Conservation (phyloP, 1,140 invertebrate species). For the Drosophila nigromelanica region DNA sequence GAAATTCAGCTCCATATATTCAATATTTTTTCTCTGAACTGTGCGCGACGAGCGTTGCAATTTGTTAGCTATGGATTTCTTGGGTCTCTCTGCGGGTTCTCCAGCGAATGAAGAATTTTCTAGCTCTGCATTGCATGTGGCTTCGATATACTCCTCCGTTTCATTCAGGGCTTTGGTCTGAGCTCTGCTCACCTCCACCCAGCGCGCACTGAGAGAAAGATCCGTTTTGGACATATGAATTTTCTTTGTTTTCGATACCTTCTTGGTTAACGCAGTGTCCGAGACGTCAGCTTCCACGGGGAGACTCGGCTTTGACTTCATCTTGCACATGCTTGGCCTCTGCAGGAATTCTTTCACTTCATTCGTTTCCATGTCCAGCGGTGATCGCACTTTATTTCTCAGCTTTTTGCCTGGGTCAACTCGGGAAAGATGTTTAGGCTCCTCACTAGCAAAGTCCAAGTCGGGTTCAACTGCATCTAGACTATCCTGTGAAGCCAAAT, state of each 20-base stretch:
- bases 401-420: neutral
- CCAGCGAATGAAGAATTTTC: constrained; percentile 18
- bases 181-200: constrained; percentile 55
- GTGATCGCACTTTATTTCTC: neutral
- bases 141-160: constrained; percentile 47
- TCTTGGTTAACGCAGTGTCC: neutral
- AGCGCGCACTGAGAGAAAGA: constrained; percentile 51
- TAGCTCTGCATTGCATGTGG: constrained; percentile 25
- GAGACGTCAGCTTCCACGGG: neutral
- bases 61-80: constrained; percentile 6
- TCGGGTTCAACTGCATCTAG: constrained; percentile 1
- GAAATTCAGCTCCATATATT: neutral
- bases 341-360: neutral
- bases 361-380: neutral
- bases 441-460: neutral
- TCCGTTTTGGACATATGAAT: constrained; percentile 14
- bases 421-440: neutral
- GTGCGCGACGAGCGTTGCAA: neutral
- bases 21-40: neutral
- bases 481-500: constrained; percentile 1
- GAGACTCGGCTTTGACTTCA: constrained; percentile 12
- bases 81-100: constrained; percentile 2
- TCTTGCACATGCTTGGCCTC: neutral
- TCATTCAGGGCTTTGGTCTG: constrained; percentile 42
- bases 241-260: neutral